Evolutionary conservation across 2,113 vertebrate genomes (phyloP), one percentile per base, ranked within the genome.

Genomic region (Crotalus helleri): DNA sequence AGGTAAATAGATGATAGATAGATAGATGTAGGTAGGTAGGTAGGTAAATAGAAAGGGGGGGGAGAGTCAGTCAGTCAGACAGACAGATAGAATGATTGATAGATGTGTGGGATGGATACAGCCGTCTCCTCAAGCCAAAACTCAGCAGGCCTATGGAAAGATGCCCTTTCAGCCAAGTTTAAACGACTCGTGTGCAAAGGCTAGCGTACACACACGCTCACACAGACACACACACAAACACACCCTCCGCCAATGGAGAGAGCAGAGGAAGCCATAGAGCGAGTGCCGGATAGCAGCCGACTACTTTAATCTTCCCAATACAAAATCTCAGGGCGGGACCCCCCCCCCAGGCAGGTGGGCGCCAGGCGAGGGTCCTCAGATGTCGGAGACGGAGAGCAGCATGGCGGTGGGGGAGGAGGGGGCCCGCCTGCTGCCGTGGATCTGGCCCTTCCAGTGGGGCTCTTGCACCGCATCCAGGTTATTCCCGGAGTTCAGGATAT

Each of bases 371-470:
- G 4, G 33, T 33, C 39, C 33, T 88, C 64, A 93, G 85, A 93
- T 88, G 26, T 91, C 59, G 1, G 92, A 91, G 13, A 90, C 44
- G 1, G 90, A 93, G 1, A 93, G 87, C 26, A 91, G 90, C 2
- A 55, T 21, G 64, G 64, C 86, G 0, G 64, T 61, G 23, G 55
- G 88, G 0, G n/a, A 39, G 3, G 10, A 26, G 5, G 57, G 29
- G 9, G 54, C 54, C 6, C 69, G 12, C 44, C n/a, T 8, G 74
- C 4, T 64, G 55, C 23, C 2, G n/a, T 92, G 91, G 11, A 92
- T 92, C 91, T 88, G 86, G n/a, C 86, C 61, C 26, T 92, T 92
- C 91, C 91, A 92, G 49, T 92, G 91, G 4, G 21, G 19, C n/a
- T 88, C 86, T 0, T 3, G 86, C 6, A 44, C 81, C 0, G 12